Evolutionary conservation across 2,113 vertebrate species (phyloP), one percentile per base, ranked within the genome.

Genomic region (Sterna hirundo): DNA sequence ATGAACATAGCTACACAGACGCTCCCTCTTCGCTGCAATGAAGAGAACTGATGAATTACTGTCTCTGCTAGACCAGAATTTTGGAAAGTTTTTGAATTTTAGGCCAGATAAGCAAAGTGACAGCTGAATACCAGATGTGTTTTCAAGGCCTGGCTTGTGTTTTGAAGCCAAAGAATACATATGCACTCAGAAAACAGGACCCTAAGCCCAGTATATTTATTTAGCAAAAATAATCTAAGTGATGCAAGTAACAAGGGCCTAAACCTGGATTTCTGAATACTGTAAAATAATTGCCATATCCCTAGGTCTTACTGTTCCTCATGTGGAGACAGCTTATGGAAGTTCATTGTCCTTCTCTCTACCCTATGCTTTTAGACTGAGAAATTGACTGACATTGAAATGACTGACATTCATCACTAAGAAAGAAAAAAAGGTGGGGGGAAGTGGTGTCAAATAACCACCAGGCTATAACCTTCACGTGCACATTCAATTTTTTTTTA

Each of bases 401-500:
- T 49, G 47, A 49, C 47, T 49, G 47, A 49, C 34, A 54, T n/a
- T 61, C 9, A 62, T 26, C 34, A 13, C 19, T 61, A 16, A 61
- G 23, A 61, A 83, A 69, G 4, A 25, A 70, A 27, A 66, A 27
- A 25, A 19, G 4, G 11, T 7, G 10, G 18, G 18, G 21, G 4
- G 5, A 3, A 5, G 5, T 32, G 19, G 21, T 23, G 15, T 77
- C 12, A 60, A 65, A 38, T 18, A 30, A 74, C 26, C 20, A 38
- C 27, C 22, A 54, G 22, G 8, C 9, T 21, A 54, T 19, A 51
- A 60, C 23, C n/a, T 70, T 61, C 23, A 88, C 22, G 6, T 19
- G 5, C 29, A 16, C 11, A 13, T 18, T 5, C 5, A 23, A 1
- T 3, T 83, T 18, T 66, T 55, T 62, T 32, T 17, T 1, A 14